These are phyloP conservation scores for Eurystomus glaucurus DNA, from an alignment of 2,797 vertebrate genomes.

Conservation along the genomic window DNA sequence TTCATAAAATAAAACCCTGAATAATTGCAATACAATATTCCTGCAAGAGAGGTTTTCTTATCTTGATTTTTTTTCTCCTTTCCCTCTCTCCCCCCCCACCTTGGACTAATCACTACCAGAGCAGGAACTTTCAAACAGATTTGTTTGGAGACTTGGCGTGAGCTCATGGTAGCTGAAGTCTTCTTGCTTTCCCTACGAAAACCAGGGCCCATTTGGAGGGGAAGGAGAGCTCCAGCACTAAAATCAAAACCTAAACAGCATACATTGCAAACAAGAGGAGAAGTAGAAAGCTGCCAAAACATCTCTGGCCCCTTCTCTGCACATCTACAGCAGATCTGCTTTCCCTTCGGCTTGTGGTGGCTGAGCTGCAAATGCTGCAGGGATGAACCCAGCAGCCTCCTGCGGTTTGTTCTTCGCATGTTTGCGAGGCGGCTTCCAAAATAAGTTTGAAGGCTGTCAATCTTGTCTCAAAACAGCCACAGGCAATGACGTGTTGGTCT, in stretches of 20 bases:
- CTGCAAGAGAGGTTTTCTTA: slow-evolving; percentile 1
- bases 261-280: neutral
- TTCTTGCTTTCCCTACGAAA: neutral
- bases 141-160: slow-evolving; percentile 16
- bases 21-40: neutral
- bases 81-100: neutral
- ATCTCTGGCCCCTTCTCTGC: neutral
- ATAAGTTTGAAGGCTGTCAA: neutral
- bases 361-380: neutral
- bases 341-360: neutral
- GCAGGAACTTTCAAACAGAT: slow-evolving; percentile 22
- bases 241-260: neutral
- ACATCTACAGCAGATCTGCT: neutral
- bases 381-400: neutral
- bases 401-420: neutral
- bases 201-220: neutral
- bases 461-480: neutral
- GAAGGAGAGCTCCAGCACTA: neutral
- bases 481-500: fast-evolving
- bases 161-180: neutral
- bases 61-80: neutral
- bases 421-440: neutral
- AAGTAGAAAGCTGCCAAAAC: neutral
- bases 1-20: neutral
- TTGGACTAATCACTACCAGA: slow-evolving; percentile 43